Conservation (phyloP, 2,797 vertebrate species). For the Australoheros facetus region DNA sequence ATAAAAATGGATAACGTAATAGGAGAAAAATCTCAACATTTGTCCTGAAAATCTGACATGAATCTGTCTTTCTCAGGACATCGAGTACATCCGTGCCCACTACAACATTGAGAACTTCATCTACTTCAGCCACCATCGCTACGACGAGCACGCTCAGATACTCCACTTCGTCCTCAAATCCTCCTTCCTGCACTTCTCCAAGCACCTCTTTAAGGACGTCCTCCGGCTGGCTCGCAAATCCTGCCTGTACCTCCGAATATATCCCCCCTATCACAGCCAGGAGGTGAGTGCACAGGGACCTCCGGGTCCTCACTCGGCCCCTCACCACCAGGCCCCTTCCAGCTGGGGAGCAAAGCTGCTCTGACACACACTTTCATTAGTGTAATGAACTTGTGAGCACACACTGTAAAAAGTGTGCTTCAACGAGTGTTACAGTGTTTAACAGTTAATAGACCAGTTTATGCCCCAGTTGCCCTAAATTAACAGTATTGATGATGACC, state of each 20-base stretch:
- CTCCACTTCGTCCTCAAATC: conserved; percentile 86
- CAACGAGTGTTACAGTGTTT: background rate
- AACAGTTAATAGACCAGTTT: too few species aligned
- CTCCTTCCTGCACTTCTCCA: conserved; percentile 81
- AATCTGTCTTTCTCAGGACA: conserved; percentile 79
- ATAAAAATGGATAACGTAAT: background rate
- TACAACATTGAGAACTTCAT: conserved; percentile 94
- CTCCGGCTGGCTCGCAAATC: conserved; percentile 88
- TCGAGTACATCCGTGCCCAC: conserved; percentile 87
- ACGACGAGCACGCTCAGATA: conserved; percentile 87
- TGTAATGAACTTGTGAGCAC: background rate
- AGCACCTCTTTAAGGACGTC: conserved; percentile 88
- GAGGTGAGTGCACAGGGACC: conserved; percentile 77
- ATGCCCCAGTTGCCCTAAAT: too few species aligned
- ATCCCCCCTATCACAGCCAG: conserved; percentile 67
- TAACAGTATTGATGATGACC: too few species aligned
- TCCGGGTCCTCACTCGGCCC: conserved; percentile 2
- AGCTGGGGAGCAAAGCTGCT: conserved; percentile 31
- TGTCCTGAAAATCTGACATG: background rate
- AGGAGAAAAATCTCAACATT: background rate
- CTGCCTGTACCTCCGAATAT: conserved; percentile 86
- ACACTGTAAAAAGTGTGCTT: conserved; percentile 39
- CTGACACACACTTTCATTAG: conserved; percentile 27
- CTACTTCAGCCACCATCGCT: conserved; percentile 84
- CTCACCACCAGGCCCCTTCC: conserved; percentile 9